These are phyloP conservation scores for Bombus breviceps DNA, from an alignment of 1,140 invertebrate genomes.

Conservation along the genomic window DNA sequence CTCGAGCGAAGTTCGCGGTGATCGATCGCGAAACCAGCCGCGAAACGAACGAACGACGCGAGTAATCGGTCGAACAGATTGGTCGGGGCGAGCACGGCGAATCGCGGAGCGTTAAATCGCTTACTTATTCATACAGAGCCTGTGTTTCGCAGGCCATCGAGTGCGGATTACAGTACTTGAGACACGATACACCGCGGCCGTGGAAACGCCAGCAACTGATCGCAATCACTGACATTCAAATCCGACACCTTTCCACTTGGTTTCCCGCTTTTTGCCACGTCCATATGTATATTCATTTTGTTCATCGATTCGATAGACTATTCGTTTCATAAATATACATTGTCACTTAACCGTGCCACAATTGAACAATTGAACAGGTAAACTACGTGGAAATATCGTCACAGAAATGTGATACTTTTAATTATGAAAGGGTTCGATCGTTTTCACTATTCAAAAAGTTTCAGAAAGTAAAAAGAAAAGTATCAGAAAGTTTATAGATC, in stretches of 20 bases:
- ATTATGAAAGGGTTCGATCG: no score
- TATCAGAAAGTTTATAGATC: no score
- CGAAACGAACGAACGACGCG: conserved; percentile 19
- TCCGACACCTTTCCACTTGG: conserved; percentile 38
- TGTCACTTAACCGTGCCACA: no score
- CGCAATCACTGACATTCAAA: conserved; percentile 37
- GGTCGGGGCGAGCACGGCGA: neutral
- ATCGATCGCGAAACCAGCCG: conserved; percentile 13
- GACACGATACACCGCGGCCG: conserved; percentile 1
- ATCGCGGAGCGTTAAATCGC: conserved; percentile 39
- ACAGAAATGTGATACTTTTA: no score
- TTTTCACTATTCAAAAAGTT: no score
- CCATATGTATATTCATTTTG: conserved; percentile 1
- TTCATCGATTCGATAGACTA: neutral
- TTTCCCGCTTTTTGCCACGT: conserved; percentile 3
- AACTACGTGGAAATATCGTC: no score
- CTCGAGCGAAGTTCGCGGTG: neutral
- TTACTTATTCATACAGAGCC: conserved; percentile 43
- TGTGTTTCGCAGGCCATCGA: conserved; percentile 26
- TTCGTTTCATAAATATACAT: neutral
- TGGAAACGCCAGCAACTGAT: conserved; percentile 34
- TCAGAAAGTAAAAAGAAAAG: no score
- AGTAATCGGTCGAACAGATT: conserved; percentile 29
- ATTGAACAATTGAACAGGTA: no score
- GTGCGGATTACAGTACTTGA: conserved; percentile 36